Evolutionary conservation across 1,140 invertebrate species (phyloP), one percentile per base, ranked within the genome.

Genomic region (Philotrypesis tridentata): DNA sequence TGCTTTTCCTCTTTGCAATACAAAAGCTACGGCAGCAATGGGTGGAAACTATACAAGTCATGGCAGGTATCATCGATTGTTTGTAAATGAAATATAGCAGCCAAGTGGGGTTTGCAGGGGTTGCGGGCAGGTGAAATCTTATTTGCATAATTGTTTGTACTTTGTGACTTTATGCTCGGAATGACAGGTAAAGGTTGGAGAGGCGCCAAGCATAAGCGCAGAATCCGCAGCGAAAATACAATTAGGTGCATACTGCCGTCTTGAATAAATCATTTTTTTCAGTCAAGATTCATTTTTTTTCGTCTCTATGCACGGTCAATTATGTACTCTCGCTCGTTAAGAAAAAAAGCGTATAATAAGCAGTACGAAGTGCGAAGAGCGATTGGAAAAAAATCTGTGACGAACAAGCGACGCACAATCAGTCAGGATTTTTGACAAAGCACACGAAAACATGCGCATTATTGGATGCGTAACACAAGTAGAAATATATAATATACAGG

Each of bases 131-230:
- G 80, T 82, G 80, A 72, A 72, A 25, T 76, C 48, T 70, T 72
- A 78, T 82, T 82, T 82, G 74, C 80, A 82, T 72, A 82, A 82
- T 82, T 79, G 55, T 82, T 82, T 40, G 72, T 55, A 37, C 29
- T 9, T n/a, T 4, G 40, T 21, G 73, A 27, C 63, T 68, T 61
- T 78, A 40, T 70, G 27, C 48, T 25, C n/a, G 29, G 37, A 61
- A 65, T 72, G 17, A 80, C 55, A 75, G 33, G 75, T 75, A 17
- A 55, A 75, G 61, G 37, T 75, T 72, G 9, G 21, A 21, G 8
- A 9, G 23, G 21, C 43, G 23, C 33, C 14, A 48, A 48, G 43
- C 2, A n/a, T n/a, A n/a, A n/a, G n/a, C n/a, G n/a, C n/a, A n/a
- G n/a, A n/a, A n/a, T n/a, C n/a, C n/a, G n/a, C n/a, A n/a, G n/a